phyloP scores from a whole-genome alignment of 2,888 invertebrate species.

The Drosophila putrida region DNA sequence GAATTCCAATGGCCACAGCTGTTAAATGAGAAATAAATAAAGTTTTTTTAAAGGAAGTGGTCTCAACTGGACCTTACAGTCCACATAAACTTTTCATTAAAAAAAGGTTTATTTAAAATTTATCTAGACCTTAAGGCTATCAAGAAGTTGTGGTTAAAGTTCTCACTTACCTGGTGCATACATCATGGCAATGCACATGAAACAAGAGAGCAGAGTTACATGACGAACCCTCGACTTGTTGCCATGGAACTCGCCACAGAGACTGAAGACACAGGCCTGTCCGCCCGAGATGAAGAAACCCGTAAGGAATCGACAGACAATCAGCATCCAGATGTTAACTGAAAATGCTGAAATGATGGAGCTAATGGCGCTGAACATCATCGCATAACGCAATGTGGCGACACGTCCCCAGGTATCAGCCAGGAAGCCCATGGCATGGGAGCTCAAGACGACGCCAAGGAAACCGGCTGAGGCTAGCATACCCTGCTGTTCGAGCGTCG shows the following conservation, averaged over 20 bases:
- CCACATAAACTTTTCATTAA: no score
- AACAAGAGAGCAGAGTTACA: constrained; percentile 87
- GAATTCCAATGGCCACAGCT: constrained; percentile 90
- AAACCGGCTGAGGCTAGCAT: constrained; percentile 89
- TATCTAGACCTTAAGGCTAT: no score
- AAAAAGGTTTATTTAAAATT: no score
- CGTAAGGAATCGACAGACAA: constrained; percentile 88
- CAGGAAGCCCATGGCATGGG: constrained; percentile 92
- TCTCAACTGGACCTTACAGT: no score
- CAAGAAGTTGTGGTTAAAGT: background rate
- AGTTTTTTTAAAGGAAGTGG: background rate
- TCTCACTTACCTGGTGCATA: constrained; percentile 86
- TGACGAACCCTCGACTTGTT: constrained; percentile 86
- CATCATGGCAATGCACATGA: constrained; percentile 87
- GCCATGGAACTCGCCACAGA: constrained; percentile 88
- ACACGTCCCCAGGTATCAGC: constrained; percentile 91
- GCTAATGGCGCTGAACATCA: constrained; percentile 86
- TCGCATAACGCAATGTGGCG: constrained; percentile 86
- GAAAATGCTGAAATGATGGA: constrained; percentile 88
- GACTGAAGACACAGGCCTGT: constrained; percentile 87
- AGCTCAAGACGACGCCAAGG: constrained; percentile 90
- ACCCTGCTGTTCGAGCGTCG: constrained; percentile 88
- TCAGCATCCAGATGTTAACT: constrained; percentile 87
- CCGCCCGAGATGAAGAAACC: constrained; percentile 87
- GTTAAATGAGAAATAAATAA: constrained; percentile 50